Evolutionary conservation across 2,797 vertebrate species (phyloP).

Genomic region (Malacoraja senta): DNA sequence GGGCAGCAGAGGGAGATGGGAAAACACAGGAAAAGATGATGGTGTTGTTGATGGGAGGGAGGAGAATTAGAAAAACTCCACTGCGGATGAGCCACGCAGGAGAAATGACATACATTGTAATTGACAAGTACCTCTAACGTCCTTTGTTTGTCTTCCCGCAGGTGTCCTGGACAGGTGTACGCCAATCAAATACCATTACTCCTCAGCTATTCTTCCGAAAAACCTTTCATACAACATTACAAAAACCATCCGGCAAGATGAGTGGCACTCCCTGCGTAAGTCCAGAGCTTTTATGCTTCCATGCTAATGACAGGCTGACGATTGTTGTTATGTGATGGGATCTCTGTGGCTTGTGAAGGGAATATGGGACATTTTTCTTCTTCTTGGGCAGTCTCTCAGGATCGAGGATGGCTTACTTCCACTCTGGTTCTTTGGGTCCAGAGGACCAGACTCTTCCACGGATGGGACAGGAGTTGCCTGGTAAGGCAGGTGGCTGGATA

Average conservation of each 20-base stretch:
- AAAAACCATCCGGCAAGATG: conserved; percentile 94
- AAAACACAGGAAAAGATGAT: background rate
- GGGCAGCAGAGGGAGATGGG: background rate
- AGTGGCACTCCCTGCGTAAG: conserved; percentile 98
- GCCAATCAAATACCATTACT: conserved; percentile 98
- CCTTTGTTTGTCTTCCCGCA: conserved; percentile 45
- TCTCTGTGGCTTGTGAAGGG: background rate
- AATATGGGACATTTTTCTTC: background rate
- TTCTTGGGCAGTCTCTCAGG: too few species aligned
- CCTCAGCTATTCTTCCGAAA: conserved; percentile 88
- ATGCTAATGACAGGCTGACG: background rate
- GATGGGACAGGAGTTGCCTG: too few species aligned
- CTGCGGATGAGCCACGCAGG: background rate
- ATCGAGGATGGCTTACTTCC: too few species aligned
- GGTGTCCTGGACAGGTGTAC: conserved; percentile 78
- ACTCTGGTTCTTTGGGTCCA: too few species aligned
- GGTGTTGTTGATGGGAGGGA: too few species aligned
- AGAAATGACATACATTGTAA: background rate
- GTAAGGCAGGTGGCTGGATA: too few species aligned
- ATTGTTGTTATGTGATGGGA: background rate
- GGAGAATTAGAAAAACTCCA: background rate
- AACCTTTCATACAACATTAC: conserved; percentile 96
- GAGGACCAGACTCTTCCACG: too few species aligned
- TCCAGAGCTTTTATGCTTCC: conserved; percentile 43
- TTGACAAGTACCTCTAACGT: background rate